Conservation (phyloP, 64 coral and sea anemone genomes). For the Catalaphyllia jardinei region DNA sequence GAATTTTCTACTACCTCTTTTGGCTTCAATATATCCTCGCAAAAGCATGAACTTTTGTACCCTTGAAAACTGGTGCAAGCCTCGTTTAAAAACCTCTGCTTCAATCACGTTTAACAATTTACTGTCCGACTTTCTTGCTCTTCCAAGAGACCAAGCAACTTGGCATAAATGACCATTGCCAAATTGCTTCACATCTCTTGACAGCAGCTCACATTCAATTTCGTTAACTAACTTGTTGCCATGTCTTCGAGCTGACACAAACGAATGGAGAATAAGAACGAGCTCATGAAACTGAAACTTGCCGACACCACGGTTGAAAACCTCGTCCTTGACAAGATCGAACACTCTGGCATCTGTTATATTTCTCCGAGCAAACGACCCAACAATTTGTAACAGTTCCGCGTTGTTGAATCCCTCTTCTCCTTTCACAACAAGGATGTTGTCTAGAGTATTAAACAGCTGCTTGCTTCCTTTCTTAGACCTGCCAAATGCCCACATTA, state of each 20-base stretch:
- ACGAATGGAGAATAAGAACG: neutral
- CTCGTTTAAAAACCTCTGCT: neutral
- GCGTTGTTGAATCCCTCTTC: neutral
- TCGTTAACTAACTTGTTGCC: neutral
- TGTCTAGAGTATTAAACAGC: neutral
- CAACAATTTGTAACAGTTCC: neutral
- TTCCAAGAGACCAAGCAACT: conserved; percentile 19
- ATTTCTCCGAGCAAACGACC: conserved; percentile 1
- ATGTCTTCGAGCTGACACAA: conserved; percentile 11
- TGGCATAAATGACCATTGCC: conserved; percentile 19
- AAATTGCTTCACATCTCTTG: neutral
- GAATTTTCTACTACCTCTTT: neutral
- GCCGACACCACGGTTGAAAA: neutral
- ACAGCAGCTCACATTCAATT: conserved; percentile 3
- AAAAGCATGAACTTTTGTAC: neutral
- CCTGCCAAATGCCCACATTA: neutral
- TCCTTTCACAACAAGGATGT: neutral
- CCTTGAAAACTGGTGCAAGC: neutral
- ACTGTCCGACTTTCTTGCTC: neutral
- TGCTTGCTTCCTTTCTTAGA: neutral
- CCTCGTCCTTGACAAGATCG: conserved; percentile 8
- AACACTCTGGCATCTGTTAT: neutral
- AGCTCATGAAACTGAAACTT: neutral
- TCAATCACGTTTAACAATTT: conserved; percentile 4
- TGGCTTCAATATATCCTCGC: neutral